A percentile compares a stretch with the other conserved stretches of the same genome.
These are phyloP conservation scores for Cheilosia vulpina DNA, from an alignment of 2,888 invertebrate genomes.

Conservation along the genomic window DNA sequence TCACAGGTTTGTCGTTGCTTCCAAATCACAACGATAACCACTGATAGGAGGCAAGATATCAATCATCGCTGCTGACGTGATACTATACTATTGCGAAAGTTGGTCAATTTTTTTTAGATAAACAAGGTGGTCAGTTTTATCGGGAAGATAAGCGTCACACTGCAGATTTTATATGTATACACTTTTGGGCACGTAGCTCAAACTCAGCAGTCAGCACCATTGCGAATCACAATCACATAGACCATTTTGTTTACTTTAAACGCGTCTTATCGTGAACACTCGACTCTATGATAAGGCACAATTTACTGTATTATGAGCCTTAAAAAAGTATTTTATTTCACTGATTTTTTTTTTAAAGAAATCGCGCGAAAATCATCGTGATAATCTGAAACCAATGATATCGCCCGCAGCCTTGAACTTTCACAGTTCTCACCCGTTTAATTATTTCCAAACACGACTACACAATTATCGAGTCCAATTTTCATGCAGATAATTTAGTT, in stretches of 20 bases:
- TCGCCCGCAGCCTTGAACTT: conserved; percentile 14
- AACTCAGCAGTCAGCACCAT: neutral
- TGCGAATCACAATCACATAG: neutral
- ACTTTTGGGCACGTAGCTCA: conserved; percentile 29
- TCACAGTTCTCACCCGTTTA: neutral
- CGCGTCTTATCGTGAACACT: conserved; percentile 47
- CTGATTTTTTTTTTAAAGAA: neutral
- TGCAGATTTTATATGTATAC: neutral
- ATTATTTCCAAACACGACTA: neutral
- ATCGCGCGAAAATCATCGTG: conserved; percentile 11
- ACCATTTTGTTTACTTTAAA: conserved; percentile 18
- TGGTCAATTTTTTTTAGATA: neutral
- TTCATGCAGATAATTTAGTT: neutral
- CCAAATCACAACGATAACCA: neutral
- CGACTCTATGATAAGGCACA: conserved; percentile 43
- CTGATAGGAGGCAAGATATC: conserved; percentile 1
- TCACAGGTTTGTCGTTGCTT: neutral
- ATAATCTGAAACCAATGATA: conserved; percentile 26
- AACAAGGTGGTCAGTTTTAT: neutral
- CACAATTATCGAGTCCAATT: neutral
- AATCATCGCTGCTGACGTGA: neutral
- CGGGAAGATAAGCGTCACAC: conserved; percentile 19
- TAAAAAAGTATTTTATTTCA: neutral
- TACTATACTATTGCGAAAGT: neutral
- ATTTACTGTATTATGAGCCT: neutral